Conservation (phyloP, 2,113 vertebrate genomes). For the Heliornis fulica region DNA sequence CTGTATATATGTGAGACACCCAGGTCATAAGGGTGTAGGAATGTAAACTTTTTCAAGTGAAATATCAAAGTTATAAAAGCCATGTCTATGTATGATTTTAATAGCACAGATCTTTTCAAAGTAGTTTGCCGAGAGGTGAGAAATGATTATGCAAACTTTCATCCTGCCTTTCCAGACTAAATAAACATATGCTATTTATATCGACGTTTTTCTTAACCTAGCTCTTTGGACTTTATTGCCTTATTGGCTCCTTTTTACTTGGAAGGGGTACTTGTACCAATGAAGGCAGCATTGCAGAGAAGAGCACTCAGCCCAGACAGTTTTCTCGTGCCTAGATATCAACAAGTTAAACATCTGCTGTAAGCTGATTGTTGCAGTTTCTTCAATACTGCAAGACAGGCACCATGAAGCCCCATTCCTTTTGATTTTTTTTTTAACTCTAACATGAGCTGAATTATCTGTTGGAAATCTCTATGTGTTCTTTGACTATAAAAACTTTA, state of each 20-base stretch:
- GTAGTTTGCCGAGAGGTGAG: too few relatives aligned
- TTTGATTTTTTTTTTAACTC: not conserved
- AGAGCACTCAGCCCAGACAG: not conserved
- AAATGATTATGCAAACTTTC: not conserved
- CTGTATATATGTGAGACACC: not conserved
- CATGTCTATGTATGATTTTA: not conserved
- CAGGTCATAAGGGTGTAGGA: not conserved
- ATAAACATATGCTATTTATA: not conserved
- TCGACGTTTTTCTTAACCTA: not conserved
- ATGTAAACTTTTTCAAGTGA: not conserved
- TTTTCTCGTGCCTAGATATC: not conserved
- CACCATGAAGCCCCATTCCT: not conserved
- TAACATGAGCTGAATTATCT: not conserved
- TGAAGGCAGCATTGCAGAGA: not conserved
- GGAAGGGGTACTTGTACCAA: not conserved
- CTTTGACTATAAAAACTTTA: not conserved
- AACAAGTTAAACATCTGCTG: not conserved
- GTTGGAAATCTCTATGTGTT: not conserved
- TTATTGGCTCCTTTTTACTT: not conserved
- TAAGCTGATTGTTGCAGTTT: not conserved
- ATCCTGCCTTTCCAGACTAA: not conserved
- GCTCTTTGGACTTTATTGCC: not conserved
- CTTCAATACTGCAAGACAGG: not conserved
- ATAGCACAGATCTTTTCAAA: not conserved
- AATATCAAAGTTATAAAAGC: not conserved